Percentiles rank a stretch among this genome's conserved stretches.
Conservation (phyloP, 2,797 vertebrate species). For the Notolepis coatsorum region DNA sequence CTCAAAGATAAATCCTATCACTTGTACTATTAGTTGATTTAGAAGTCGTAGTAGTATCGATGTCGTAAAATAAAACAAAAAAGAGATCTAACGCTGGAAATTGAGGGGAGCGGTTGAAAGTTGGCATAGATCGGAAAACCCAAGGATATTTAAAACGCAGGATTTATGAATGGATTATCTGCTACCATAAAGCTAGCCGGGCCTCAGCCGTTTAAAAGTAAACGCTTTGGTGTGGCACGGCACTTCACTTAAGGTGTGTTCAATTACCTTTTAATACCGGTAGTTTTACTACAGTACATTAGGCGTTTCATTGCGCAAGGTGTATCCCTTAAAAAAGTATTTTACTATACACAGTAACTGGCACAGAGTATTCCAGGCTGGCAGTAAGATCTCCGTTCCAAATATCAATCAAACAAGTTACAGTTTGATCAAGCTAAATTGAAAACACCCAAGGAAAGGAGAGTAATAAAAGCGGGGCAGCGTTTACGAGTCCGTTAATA, state of each 20-base stretch:
- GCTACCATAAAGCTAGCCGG: neutral
- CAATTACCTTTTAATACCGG: conserved; percentile 29
- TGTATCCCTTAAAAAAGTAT: conserved; percentile 25
- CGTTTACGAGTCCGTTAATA: conserved; percentile 53
- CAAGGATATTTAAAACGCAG: conserved; percentile 30
- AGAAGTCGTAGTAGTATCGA: conserved; percentile 36
- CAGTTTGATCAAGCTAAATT: conserved; percentile 47
- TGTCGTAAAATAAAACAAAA: conserved; percentile 27
- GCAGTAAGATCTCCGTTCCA: conserved; percentile 29
- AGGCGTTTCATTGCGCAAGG: conserved; percentile 39
- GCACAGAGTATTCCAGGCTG: conserved; percentile 15
- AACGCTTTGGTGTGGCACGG: conserved; percentile 18
- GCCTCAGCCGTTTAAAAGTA: conserved; percentile 11
- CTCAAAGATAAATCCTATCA: conserved; percentile 52
- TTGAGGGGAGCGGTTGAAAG: conserved; percentile 30
- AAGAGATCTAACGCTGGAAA: conserved; percentile 20
- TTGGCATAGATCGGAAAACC: conserved; percentile 15
- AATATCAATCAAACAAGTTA: conserved; percentile 45
- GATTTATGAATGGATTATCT: conserved; percentile 35
- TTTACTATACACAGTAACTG: conserved; percentile 40
- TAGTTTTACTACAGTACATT: conserved; percentile 38
- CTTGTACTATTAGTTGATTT: conserved; percentile 37
- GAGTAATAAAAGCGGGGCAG: conserved; percentile 40
- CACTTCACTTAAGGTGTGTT: conserved; percentile 35
- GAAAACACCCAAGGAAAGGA: conserved; percentile 40